Percentiles rank a stretch among this genome's conserved stretches.
Evolutionary conservation across 1,140 invertebrate genomes (phyloP).

Genomic region (Drosophila rhopaloa): DNA sequence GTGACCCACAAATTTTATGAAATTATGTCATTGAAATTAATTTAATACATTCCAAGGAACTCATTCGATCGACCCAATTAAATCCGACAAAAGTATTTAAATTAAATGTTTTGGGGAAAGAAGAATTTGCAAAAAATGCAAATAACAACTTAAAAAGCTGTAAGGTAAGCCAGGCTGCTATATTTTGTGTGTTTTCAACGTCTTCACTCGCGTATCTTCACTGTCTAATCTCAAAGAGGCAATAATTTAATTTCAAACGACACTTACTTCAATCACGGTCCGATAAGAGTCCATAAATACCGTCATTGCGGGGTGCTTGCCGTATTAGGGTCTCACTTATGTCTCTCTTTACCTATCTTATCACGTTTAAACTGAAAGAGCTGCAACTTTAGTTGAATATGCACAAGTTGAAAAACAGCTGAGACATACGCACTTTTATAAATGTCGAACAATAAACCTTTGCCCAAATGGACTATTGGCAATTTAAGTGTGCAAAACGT

Average conservation of each 20-base stretch:
- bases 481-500: constrained; percentile 18
- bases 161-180: constrained; percentile 21
- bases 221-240: constrained; percentile 44
- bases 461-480: constrained; percentile 53
- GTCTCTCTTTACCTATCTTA: constrained; percentile 37
- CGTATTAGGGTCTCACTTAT: background rate
- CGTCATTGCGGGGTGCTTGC: constrained; percentile 19
- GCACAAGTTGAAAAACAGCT: constrained; percentile 29
- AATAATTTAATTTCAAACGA: constrained; percentile 55
- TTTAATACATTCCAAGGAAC: constrained; percentile 1
- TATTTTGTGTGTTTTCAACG: constrained; percentile 18
- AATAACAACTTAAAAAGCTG: constrained; percentile 23
- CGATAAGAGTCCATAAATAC: constrained; percentile 56
- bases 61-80: constrained; percentile 15
- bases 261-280: constrained; percentile 62
- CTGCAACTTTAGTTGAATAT: background rate
- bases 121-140: constrained; percentile 14
- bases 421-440: constrained; percentile 39
- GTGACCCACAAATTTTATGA: constrained; percentile 7
- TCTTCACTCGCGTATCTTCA: background rate
- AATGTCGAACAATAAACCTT: constrained; percentile 71
- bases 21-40: background rate
- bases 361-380: constrained; percentile 43
- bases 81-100: constrained; percentile 1
- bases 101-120: background rate